Conservation (phyloP, 2,888 invertebrate species). For the Griposia aprilina region DNA sequence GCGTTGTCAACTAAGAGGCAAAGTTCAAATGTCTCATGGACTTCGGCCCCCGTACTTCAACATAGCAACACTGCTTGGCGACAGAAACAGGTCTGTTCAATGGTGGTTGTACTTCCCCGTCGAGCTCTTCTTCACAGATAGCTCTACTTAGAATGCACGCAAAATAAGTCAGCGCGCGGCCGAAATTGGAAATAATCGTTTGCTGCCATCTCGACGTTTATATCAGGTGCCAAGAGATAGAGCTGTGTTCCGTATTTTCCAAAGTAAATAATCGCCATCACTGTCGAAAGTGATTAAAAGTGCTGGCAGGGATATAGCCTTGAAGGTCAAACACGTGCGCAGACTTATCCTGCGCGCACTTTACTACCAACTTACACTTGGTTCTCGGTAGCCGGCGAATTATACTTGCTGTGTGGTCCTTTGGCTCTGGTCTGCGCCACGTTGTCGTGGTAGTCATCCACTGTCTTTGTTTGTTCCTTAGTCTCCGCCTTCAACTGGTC, state of each 20-base stretch:
- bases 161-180: no score
- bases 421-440: constrained; percentile 84
- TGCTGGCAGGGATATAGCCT: no score
- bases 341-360: no score
- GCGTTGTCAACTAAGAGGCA: not conserved
- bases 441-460: constrained; percentile 79
- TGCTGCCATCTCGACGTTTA: no score
- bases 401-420: constrained; percentile 84
- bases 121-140: no score
- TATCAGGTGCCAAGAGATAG: no score
- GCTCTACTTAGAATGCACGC: no score
- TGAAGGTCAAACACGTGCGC: no score
- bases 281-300: no score
- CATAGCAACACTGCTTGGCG: not conserved
- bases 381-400: constrained; percentile 80
- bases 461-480: constrained; percentile 77
- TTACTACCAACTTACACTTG: constrained; percentile 75
- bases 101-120: not conserved
- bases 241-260: no score
- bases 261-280: no score
- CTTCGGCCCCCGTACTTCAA: not conserved
- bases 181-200: no score
- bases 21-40: not conserved
- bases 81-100: not conserved
- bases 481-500: constrained; percentile 80